Evolutionary conservation across 2,888 invertebrate species (phyloP).

Genomic region (Petrolisthes manimaculis): DNA sequence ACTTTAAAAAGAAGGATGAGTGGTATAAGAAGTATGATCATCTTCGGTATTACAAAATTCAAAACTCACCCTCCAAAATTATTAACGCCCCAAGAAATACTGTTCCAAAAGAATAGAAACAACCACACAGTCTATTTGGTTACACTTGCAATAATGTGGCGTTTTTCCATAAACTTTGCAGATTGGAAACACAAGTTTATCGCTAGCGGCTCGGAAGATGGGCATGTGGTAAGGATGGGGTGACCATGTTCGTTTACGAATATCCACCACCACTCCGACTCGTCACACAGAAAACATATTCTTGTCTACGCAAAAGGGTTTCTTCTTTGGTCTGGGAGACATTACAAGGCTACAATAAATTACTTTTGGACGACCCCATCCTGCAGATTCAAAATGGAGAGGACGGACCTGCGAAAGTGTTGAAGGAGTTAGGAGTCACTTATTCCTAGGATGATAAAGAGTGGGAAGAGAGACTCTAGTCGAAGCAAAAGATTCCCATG

Average conservation of each 20-base stretch:
- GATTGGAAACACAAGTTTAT: background rate
- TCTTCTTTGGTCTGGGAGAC: background rate
- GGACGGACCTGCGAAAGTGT: background rate
- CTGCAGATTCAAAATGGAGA: background rate
- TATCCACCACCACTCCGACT: background rate
- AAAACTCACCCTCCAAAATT: too few relatives aligned
- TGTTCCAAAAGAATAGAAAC: too few relatives aligned
- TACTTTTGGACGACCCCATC: constrained; percentile 4
- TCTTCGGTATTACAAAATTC: too few relatives aligned
- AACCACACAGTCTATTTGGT: too few relatives aligned
- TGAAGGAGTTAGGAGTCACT: background rate
- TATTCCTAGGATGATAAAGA: background rate
- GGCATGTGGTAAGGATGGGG: background rate
- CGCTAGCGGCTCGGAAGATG: background rate
- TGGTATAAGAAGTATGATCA: too few relatives aligned
- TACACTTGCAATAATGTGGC: too few relatives aligned
- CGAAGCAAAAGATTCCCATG: background rate
- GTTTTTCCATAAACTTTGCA: background rate
- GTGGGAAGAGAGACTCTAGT: background rate
- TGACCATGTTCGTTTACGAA: constrained; percentile 3
- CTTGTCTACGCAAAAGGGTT: background rate
- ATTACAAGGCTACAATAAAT: background rate
- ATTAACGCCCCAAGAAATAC: too few relatives aligned
- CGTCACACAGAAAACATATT: background rate
- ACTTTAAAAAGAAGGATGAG: too few relatives aligned